A percentile compares a stretch with the other conserved stretches of the same genome.
phyloP scores from a whole-genome alignment of 2,888 invertebrate genomes.

The Dynastes hyllus region DNA sequence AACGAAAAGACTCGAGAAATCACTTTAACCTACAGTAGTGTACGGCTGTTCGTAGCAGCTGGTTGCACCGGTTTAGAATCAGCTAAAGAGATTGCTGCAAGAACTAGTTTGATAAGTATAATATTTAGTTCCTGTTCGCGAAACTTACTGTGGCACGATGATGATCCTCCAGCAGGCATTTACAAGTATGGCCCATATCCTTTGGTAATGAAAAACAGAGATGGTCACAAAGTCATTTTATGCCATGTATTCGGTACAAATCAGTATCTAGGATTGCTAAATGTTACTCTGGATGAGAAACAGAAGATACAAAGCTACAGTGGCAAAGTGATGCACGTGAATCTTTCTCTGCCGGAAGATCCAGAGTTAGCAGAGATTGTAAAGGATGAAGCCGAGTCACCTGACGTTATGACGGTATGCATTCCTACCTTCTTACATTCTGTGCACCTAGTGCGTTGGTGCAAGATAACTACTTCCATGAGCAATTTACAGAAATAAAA shows the following conservation, averaged over 20 bases:
- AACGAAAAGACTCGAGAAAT: conserved; percentile 13
- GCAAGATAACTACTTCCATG: too few relatives aligned
- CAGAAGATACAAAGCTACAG: conserved; percentile 80
- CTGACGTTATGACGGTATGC: conserved; percentile 10
- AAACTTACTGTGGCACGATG: conserved; percentile 89
- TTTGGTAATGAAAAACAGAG: conserved; percentile 78
- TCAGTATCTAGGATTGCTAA: conserved; percentile 89
- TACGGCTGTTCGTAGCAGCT: conserved; percentile 83
- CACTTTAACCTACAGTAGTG: not conserved
- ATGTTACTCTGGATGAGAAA: conserved; percentile 79
- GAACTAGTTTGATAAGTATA: conserved; percentile 87
- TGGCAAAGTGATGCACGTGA: conserved; percentile 86
- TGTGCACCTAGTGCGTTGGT: too few relatives aligned
- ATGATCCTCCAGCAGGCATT: conserved; percentile 79
- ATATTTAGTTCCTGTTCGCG: conserved; percentile 95
- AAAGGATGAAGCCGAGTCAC: not conserved
- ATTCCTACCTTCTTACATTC: not conserved
- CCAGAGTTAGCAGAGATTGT: conserved; percentile 73
- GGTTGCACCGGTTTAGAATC: conserved; percentile 90
- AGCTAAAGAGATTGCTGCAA: conserved; percentile 84
- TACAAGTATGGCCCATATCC: conserved; percentile 85
- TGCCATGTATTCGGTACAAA: conserved; percentile 94
- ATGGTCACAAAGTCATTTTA: conserved; percentile 83
- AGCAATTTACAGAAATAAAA: too few relatives aligned
- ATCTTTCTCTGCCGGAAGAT: conserved; percentile 79